These are phyloP conservation scores for Ceratina australensis DNA, from an alignment of 1,140 invertebrate species.

Conservation along the genomic window DNA sequence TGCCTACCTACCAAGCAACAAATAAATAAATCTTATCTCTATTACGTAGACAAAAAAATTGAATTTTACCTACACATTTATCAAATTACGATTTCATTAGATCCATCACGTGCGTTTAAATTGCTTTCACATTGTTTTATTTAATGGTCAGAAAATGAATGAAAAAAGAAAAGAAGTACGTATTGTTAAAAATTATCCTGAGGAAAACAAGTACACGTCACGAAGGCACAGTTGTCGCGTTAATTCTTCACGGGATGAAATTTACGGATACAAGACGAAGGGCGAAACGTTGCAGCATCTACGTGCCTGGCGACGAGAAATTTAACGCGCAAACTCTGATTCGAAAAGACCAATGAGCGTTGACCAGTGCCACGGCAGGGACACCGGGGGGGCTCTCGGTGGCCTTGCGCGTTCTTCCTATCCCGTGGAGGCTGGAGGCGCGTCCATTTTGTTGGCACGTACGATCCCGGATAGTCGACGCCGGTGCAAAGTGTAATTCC, in stretches of 20 bases:
- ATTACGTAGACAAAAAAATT: too few relatives aligned
- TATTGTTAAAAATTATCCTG: conserved; percentile 33
- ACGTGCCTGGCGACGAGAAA: conserved; percentile 19
- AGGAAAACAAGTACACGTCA: conserved; percentile 40
- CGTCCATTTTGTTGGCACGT: conserved; percentile 70
- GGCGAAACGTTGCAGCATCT: neutral
- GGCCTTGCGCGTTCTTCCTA: conserved; percentile 59
- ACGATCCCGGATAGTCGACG: conserved; percentile 72
- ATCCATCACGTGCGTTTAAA: too few relatives aligned
- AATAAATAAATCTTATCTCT: neutral
- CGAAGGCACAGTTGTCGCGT: conserved; percentile 37
- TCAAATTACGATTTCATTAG: too few relatives aligned
- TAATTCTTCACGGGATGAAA: neutral
- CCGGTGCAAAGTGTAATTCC: conserved; percentile 70
- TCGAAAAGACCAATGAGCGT: conserved; percentile 57
- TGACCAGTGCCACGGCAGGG: conserved; percentile 32
- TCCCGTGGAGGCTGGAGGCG: conserved; percentile 28
- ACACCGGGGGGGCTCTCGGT: conserved; percentile 57
- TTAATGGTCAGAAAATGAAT: too few relatives aligned
- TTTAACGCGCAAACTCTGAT: conserved; percentile 43
- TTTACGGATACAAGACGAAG: neutral
- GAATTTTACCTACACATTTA: too few relatives aligned
- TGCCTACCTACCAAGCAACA: neutral
- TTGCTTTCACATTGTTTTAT: too few relatives aligned
- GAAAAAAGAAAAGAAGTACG: neutral